These are phyloP conservation scores for Parazoanthus darwini DNA, from an alignment of 92 coral and sea anemone genomes.

Conservation along the genomic window DNA sequence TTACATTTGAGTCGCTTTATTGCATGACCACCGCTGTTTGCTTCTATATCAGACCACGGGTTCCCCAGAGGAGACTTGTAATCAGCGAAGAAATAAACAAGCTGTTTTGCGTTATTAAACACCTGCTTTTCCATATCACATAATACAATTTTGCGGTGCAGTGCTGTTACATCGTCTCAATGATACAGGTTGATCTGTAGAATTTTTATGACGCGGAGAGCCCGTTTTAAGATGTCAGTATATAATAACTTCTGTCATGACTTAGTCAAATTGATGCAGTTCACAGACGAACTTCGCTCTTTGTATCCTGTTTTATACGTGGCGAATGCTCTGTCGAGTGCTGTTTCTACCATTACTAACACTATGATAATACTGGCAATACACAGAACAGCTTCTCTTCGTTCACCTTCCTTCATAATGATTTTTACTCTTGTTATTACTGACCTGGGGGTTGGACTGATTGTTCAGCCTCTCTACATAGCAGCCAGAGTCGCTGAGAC, in stretches of 20 bases:
- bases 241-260: not conserved
- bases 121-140: not conserved
- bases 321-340: constrained; percentile 10
- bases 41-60: not conserved
- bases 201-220: not conserved
- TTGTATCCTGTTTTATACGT: not conserved
- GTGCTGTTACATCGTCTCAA: not conserved
- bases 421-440: constrained; percentile 6
- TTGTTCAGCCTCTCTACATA: constrained; percentile 27
- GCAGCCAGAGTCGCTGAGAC: constrained; percentile 14
- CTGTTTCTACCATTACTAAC: constrained; percentile 5
- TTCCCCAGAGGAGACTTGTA: not conserved
- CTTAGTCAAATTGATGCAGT: not conserved
- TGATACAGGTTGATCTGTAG: not conserved
- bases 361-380: constrained; percentile 6
- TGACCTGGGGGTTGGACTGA: constrained; percentile 18
- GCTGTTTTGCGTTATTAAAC: not conserved
- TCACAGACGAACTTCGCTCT: not conserved
- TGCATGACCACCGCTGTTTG: too few relatives aligned
- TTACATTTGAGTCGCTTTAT: too few relatives aligned
- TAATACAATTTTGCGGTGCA: not conserved
- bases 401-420: constrained; percentile 18
- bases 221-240: not conserved
- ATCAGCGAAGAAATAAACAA: too few relatives aligned
- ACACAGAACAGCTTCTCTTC: not conserved